These are phyloP conservation scores for Corythornis vintsioides DNA, from an alignment of 2,113 vertebrate genomes.

Conservation along the genomic window DNA sequence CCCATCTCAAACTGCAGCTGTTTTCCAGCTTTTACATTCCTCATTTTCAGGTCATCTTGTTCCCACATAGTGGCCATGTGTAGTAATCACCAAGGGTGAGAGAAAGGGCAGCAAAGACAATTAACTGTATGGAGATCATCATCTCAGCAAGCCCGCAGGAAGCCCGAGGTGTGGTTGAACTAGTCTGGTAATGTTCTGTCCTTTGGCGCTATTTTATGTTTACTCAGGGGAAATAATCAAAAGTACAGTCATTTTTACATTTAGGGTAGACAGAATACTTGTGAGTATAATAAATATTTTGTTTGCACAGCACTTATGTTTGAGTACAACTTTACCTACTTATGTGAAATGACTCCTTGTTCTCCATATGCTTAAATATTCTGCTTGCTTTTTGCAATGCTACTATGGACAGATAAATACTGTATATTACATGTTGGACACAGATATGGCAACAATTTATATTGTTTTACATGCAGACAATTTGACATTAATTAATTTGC, in stretches of 20 bases:
- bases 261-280: not conserved
- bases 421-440: not conserved
- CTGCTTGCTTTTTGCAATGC: not conserved
- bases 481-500: not conserved
- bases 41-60: not conserved
- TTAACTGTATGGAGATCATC: not conserved
- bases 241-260: not conserved
- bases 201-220: not conserved
- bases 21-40: not conserved
- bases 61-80: fast-evolving
- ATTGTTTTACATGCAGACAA: not conserved
- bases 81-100: not conserved
- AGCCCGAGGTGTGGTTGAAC: slow-evolving; percentile 1
- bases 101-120: not conserved
- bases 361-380: not conserved
- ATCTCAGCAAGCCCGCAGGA: not conserved
- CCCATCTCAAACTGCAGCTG: not conserved
- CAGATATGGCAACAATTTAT: not conserved
- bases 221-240: not conserved
- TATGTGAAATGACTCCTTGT: not conserved
- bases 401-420: not conserved
- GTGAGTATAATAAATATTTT: not conserved
- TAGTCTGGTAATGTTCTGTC: not conserved
- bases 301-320: not conserved
- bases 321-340: not conserved